Percentiles rank a stretch among this genome's conserved stretches.
These are phyloP conservation scores for Habropoda laboriosa DNA, from an alignment of 1,140 invertebrate genomes.

Conservation along the genomic window DNA sequence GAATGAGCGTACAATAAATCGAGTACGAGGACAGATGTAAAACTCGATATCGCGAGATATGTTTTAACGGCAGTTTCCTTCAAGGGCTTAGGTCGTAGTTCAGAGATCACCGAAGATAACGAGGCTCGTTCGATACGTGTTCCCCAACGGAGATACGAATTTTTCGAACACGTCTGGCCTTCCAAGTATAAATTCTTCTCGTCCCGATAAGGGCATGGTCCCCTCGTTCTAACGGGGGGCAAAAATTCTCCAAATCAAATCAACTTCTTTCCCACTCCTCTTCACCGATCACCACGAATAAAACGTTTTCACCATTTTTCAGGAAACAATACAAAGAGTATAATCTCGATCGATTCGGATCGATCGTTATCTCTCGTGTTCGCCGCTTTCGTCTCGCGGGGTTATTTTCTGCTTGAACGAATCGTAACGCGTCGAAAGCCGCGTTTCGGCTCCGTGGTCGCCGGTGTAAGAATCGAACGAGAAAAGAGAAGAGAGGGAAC, in stretches of 20 bases:
- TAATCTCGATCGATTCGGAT: not conserved
- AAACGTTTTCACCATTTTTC: not conserved
- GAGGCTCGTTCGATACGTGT: not conserved
- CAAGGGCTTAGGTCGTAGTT: constrained; percentile 58
- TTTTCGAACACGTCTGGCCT: not conserved
- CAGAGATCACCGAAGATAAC: constrained; percentile 54
- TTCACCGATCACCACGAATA: too few species aligned
- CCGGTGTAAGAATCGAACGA: not conserved
- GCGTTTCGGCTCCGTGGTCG: constrained; percentile 43
- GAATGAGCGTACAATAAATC: not conserved
- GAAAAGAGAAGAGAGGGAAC: not conserved
- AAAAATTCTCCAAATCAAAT: too few species aligned
- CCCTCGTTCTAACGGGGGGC: too few species aligned
- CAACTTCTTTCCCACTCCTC: not conserved
- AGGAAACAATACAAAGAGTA: not conserved
- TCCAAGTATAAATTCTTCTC: not conserved
- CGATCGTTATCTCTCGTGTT: constrained; percentile 13
- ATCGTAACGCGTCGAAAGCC: constrained; percentile 19
- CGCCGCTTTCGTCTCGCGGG: constrained; percentile 6
- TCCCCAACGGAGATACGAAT: not conserved
- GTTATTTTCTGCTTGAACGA: constrained; percentile 42
- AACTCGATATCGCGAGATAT: constrained; percentile 39
- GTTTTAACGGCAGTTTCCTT: constrained; percentile 45
- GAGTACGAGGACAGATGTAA: constrained; percentile 25
- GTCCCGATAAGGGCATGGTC: not conserved